Evolutionary conservation across 2,113 vertebrate species (phyloP).

Genomic region (Peromyscus polionotus): DNA sequence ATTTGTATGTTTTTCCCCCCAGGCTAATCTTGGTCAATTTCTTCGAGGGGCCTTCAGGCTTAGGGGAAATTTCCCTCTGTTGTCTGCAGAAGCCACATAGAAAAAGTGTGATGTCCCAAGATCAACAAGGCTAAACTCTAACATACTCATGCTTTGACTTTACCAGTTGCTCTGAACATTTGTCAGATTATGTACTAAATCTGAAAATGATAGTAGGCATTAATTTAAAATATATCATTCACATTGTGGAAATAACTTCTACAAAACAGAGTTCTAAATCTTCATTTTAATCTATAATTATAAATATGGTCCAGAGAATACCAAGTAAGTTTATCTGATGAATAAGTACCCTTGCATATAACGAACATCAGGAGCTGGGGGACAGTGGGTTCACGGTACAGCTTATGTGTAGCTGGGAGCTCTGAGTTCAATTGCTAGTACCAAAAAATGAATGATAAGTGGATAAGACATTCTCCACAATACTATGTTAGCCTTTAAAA

Average conservation of each 20-base stretch:
- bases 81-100: background rate
- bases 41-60: background rate
- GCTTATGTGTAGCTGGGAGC: too few relatives aligned
- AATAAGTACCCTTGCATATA: background rate
- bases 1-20: background rate
- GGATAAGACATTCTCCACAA: background rate
- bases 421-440: background rate
- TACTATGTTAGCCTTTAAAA: background rate
- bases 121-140: background rate
- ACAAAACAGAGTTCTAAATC: conserved; percentile 37
- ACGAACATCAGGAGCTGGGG: background rate
- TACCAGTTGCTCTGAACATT: background rate
- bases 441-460: background rate
- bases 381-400: background rate
- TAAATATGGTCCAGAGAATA: background rate
- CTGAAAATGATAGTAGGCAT: background rate
- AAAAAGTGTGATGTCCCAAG: conserved; percentile 7
- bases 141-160: conserved; percentile 17
- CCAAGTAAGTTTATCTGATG: background rate
- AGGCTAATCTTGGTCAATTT: background rate
- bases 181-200: background rate
- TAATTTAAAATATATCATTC: conserved; percentile 35
- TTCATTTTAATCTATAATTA: conserved; percentile 22
- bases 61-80: background rate
- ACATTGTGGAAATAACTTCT: conserved; percentile 4